Evolutionary conservation across 2,113 vertebrate species (phyloP), one percentile per base, ranked within the genome.

Genomic region (Alethe castanea): DNA sequence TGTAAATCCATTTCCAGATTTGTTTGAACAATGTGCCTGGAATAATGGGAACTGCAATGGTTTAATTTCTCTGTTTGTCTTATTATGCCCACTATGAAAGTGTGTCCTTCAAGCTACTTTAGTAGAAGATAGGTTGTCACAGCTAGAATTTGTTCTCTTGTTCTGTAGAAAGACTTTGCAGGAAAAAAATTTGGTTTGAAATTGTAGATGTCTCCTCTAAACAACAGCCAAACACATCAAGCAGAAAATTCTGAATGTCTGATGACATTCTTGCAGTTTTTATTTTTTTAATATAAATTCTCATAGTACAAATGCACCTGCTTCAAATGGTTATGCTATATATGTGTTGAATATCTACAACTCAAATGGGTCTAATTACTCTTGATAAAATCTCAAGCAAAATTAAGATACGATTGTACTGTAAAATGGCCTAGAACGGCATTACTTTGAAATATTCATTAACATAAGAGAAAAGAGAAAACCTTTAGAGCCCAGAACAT

Each of bases 381-480:
- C 90, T 87, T 95, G 86, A 88, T 87, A 91, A 94, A 79, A 91
- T 89, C 33, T 87, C 60, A 95, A 95, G 81, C 60, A 94, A 95
- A 97, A 93, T 69, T 57, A 53, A 88, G 94, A 86, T 72, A n/a
- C 0, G 1, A 62, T 88, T 38, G 74, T 86, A 56, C 64, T 73
- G 70, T 86, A 80, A 91, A 70, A 65, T 87, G 57, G 81, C 42
- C 80, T 59, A 57, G 81, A 71, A 74, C 53, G 66, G 24, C 12
- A 48, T n/a, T 70, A 88, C 44, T 88, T 88, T 78, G 71, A 95
- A 96, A 91, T 85, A 93, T 78, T 85, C 67, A 91, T 91, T 94
- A 92, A 45, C 1, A 4, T 62, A 76, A 92, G 83, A 93, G 86
- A 88, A 89, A 74, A 93, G 66, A 80, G 54, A 92, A 64, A 90